Conservation (phyloP, 1,140 invertebrate species). For the Drosophila azteca region DNA sequence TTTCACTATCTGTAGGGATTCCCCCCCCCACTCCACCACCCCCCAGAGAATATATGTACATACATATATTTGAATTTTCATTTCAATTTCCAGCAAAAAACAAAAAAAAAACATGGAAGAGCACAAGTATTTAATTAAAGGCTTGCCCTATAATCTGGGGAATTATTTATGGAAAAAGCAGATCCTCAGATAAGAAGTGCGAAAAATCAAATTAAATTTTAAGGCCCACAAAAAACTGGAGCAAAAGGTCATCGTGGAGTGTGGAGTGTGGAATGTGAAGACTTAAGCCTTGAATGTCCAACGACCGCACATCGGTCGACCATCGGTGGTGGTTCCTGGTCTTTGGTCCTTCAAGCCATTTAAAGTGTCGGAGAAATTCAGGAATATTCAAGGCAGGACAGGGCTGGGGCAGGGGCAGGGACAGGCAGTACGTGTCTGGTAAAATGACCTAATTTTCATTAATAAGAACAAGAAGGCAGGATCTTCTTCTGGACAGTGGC, state of each 20-base stretch:
- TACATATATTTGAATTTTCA: conserved; percentile 11
- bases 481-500: neutral
- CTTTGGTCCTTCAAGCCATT: conserved; percentile 29
- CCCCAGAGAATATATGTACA: neutral
- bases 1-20: conserved; percentile 14
- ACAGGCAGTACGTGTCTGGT: conserved; percentile 57
- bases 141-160: conserved; percentile 19
- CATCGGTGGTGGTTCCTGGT: too few species aligned
- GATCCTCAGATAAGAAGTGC: conserved; percentile 7
- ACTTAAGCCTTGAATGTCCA: conserved; percentile 20
- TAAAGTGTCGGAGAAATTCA: conserved; percentile 19
- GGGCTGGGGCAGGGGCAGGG: conserved; percentile 31
- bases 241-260: conserved; percentile 14
- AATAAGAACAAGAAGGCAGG: conserved; percentile 54
- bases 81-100: conserved; percentile 2
- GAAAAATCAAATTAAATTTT: conserved; percentile 21
- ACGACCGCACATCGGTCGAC: too few species aligned
- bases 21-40: neutral
- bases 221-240: neutral
- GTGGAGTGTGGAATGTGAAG: neutral
- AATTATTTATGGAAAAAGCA: conserved; percentile 28
- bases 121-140: conserved; percentile 32
- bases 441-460: conserved; percentile 56
- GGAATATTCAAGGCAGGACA: too few species aligned
- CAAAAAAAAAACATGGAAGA: neutral